Percentiles rank a stretch among this genome's conserved stretches.
These are phyloP conservation scores for Carpatolechia fugitivella DNA, from an alignment of 2,888 invertebrate genomes.

Conservation along the genomic window DNA sequence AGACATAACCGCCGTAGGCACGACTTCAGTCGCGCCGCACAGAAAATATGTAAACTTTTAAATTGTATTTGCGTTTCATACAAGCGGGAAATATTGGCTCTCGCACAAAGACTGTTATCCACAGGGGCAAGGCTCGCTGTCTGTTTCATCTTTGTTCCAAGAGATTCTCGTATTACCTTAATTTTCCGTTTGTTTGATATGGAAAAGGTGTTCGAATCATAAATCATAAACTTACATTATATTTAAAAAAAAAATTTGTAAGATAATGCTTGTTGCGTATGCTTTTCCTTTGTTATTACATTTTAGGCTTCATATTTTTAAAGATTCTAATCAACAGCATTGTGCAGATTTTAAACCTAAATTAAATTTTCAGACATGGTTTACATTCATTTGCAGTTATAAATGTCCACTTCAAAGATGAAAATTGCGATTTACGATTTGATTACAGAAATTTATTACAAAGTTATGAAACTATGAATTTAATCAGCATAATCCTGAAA, in stretches of 20 bases:
- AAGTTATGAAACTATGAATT: not conserved
- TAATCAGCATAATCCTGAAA: not conserved
- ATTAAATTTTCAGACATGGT: no score
- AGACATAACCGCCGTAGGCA: constrained; percentile 48
- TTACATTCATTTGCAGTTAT: not conserved
- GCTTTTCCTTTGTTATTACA: no score
- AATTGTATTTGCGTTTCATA: constrained; percentile 77
- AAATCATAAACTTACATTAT: no score
- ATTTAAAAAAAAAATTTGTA: no score
- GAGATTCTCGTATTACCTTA: not conserved
- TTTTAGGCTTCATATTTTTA: no score
- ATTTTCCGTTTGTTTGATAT: not conserved
- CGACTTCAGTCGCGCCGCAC: constrained; percentile 51
- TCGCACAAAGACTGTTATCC: constrained; percentile 46
- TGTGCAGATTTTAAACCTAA: no score
- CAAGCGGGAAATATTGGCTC: constrained; percentile 68
- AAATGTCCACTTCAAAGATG: not conserved
- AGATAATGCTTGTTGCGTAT: no score
- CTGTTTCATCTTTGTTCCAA: constrained; percentile 23
- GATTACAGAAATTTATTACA: not conserved
- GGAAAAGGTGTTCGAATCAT: not conserved
- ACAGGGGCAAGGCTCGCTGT: not conserved
- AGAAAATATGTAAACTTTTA: constrained; percentile 75
- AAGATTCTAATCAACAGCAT: no score
- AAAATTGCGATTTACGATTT: not conserved